These are phyloP conservation scores for Mellilla xanthometata DNA, from an alignment of 2,888 invertebrate genomes.

Conservation along the genomic window DNA sequence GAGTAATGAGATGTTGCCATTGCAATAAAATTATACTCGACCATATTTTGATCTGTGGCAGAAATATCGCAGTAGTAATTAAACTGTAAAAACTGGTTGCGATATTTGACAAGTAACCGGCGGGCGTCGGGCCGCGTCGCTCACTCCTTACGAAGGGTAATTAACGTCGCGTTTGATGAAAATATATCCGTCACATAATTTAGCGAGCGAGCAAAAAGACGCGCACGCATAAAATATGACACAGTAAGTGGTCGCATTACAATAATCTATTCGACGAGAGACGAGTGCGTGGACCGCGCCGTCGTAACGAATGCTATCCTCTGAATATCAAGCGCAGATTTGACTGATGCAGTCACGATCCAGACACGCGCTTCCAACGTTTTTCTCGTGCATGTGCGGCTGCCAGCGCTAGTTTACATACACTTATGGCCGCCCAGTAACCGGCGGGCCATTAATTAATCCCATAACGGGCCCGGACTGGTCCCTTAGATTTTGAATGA, in stretches of 20 bases:
- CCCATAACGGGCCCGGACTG: conserved; percentile 59
- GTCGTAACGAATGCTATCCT: conserved; percentile 63
- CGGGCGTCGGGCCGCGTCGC: conserved; percentile 21
- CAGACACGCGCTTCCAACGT: conserved; percentile 61
- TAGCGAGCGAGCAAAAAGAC: conserved; percentile 25
- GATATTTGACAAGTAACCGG: conserved; percentile 17
- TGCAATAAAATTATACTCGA: not conserved
- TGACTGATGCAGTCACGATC: conserved; percentile 74
- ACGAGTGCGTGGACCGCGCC: conserved; percentile 48
- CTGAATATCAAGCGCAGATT: conserved; percentile 70
- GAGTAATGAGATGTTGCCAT: not conserved
- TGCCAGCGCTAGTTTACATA: conserved; percentile 57
- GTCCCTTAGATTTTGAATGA: conserved; percentile 65
- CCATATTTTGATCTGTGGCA: not conserved
- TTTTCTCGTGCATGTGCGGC: conserved; percentile 57
- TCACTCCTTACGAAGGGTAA: conserved; percentile 19
- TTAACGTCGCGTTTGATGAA: conserved; percentile 28
- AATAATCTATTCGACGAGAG: conserved; percentile 51
- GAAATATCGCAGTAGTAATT: conserved; percentile 2
- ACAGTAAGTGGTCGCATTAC: conserved; percentile 38
- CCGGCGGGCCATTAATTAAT: conserved; percentile 61
- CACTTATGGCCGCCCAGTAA: conserved; percentile 52
- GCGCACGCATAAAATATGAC: conserved; percentile 22
- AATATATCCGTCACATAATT: conserved; percentile 24
- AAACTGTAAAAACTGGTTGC: conserved; percentile 13